Evolutionary conservation across 1,140 invertebrate genomes (phyloP), one percentile per base, ranked within the genome.

Genomic region (Harpegnathos saltator): DNA sequence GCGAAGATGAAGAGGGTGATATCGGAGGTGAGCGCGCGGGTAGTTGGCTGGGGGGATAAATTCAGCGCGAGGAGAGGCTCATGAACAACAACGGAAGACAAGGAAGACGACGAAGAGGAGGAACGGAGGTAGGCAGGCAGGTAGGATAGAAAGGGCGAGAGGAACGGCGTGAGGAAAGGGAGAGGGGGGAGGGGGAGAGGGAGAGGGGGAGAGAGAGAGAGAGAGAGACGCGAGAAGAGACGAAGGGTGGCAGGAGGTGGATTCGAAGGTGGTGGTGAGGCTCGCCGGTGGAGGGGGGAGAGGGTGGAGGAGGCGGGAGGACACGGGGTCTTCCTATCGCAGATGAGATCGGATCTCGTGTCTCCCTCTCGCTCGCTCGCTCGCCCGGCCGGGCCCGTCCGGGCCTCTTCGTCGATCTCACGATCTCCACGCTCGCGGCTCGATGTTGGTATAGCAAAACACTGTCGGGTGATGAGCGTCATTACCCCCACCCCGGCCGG

Each of bases 401-500:
- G 50, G 73, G 54, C 71, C 69, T 82, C 78, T 52, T 15, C 22
- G 82, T 83, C 74, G 59, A 50, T 63, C 62, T 26, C 74, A 78
- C 54, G 33, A 63, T 83, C 81, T 66, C 62, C 50, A 71, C 59
- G 73, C 78, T 83, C 71, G 83, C 52, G 66, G 89, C 82, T 83
- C 91, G 92, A 92, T 93, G 92, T 93, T 93, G 91, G 93, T 93
- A 93, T 93, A 94, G 91, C 91, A 93, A 93, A 93, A 93, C 92
- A 93, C 91, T 92, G 93, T 93, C 92, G 89, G 92, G 89, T 93
- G 92, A 94, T 94, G 93, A 94, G 92, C 90, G 92, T 94, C 93
- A 94, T 93, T 94, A 94, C 91, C 92, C 92, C 91, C 92, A 91
- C 92, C 81, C 65, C n/a, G 12, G n/a, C 85, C n/a, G 26, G 86